Conservation (phyloP, 2,797 vertebrate genomes). For the Okamejei kenojei region DNA sequence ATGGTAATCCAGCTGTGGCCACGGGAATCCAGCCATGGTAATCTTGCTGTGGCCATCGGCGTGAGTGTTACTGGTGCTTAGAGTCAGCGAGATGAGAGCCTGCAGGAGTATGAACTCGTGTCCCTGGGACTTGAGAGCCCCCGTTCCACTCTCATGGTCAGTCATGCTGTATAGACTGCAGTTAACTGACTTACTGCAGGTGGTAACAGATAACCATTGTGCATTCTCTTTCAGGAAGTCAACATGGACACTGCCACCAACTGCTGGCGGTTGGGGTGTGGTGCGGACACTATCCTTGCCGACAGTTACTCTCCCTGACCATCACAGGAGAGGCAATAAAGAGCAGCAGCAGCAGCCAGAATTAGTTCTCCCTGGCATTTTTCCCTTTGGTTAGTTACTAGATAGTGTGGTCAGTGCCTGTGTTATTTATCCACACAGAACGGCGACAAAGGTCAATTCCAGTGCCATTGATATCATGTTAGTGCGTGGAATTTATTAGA, state of each 20-base stretch:
- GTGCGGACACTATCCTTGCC: not conserved
- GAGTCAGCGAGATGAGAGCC: no score
- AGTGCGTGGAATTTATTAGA: not conserved
- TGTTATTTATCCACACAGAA: not conserved
- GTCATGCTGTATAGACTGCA: not conserved
- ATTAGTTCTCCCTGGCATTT: not conserved
- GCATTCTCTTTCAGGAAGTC: not conserved
- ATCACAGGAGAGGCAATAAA: not conserved
- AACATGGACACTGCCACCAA: not conserved
- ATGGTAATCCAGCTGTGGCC: no score
- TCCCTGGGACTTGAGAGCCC: no score
- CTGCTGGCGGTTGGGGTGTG: not conserved
- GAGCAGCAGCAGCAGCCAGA: not conserved
- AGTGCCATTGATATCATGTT: not conserved
- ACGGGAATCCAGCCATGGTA: no score
- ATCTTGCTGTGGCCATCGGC: no score
- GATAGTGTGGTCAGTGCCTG: not conserved
- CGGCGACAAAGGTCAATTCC: not conserved
- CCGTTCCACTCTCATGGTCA: not conserved
- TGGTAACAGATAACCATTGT: not conserved
- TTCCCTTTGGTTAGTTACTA: not conserved
- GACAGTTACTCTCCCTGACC: not conserved
- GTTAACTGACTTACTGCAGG: not conserved
- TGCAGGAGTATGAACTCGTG: no score
- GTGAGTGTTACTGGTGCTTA: no score